A percentile compares a stretch with the other conserved stretches of the same genome.
phyloP scores from a whole-genome alignment of 2,888 invertebrate species.

The Chironomus riparius region DNA sequence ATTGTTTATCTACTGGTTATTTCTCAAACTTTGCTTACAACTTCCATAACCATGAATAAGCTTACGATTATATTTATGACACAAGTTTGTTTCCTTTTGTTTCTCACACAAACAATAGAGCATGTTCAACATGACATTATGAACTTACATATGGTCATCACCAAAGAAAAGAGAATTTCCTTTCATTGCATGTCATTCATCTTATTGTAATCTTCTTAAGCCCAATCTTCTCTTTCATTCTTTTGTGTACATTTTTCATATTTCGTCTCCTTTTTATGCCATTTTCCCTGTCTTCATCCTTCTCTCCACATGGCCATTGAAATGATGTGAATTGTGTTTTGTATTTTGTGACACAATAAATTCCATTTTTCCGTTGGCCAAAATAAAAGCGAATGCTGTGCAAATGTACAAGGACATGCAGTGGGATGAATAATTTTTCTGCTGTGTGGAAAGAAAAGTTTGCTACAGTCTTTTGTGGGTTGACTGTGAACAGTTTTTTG shows the following conservation, averaged over 20 bases:
- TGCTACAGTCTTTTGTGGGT: not conserved
- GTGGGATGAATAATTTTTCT: not conserved
- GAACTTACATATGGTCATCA: not conserved
- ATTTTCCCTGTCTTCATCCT: too few relatives aligned
- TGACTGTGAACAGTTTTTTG: too few relatives aligned
- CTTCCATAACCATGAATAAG: not conserved
- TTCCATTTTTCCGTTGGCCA: not conserved
- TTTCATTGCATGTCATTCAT: slow-evolving; percentile 1
- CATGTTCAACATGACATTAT: not conserved
- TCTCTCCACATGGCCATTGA: not conserved
- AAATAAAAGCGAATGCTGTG: not conserved
- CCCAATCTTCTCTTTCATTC: not conserved
- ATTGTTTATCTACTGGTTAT: not conserved
- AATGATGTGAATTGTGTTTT: not conserved
- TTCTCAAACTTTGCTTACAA: not conserved
- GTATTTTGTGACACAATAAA: not conserved
- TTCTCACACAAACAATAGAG: not conserved
- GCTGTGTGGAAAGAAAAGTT: not conserved
- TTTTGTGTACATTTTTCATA: not conserved
- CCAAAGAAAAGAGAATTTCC: too few relatives aligned
- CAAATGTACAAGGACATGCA: not conserved
- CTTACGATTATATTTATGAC: not conserved
- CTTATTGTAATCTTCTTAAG: slow-evolving; percentile 1
- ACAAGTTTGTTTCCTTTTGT: not conserved
- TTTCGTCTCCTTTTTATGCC: too few relatives aligned